phyloP scores from a whole-genome alignment of 2,113 vertebrate species.

The Pholis gunnellus region DNA sequence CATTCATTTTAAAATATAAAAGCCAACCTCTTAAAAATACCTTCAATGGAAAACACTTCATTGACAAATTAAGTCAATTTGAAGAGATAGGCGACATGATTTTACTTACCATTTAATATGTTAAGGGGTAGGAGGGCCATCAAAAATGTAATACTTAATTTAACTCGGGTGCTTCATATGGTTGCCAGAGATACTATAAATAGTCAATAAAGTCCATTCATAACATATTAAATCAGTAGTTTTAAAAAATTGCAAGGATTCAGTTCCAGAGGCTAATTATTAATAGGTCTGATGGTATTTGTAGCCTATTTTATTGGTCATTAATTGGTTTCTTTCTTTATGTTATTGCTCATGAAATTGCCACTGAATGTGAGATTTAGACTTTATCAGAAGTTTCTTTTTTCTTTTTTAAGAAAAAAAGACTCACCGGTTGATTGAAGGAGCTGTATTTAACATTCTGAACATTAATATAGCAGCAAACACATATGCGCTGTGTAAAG shows the following conservation, averaged over 20 bases:
- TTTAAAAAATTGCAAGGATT: not conserved
- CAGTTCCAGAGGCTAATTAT: not conserved
- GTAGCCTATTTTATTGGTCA: not conserved
- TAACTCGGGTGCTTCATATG: not conserved
- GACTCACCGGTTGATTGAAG: not conserved
- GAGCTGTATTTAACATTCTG: no score
- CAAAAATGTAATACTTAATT: slow-evolving; percentile 16
- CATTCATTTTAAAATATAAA: not conserved
- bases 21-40: not conserved
- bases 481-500: no score
- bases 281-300: not conserved
- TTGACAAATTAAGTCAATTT: not conserved
- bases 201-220: no score
- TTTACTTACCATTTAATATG: slow-evolving; percentile 6
- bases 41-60: not conserved
- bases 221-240: not conserved
- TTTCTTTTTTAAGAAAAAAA: not conserved
- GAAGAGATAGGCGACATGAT: not conserved
- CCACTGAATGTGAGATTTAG: not conserved
- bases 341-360: not conserved
- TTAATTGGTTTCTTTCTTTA: not conserved
- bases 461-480: not conserved
- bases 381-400: not conserved
- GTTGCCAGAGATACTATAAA: not conserved
- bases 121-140: not conserved